A percentile compares a stretch with the other conserved stretches of the same genome.
These are phyloP conservation scores for Portunus trituberculatus DNA, from an alignment of 1,140 invertebrate species.

Conservation along the genomic window DNA sequence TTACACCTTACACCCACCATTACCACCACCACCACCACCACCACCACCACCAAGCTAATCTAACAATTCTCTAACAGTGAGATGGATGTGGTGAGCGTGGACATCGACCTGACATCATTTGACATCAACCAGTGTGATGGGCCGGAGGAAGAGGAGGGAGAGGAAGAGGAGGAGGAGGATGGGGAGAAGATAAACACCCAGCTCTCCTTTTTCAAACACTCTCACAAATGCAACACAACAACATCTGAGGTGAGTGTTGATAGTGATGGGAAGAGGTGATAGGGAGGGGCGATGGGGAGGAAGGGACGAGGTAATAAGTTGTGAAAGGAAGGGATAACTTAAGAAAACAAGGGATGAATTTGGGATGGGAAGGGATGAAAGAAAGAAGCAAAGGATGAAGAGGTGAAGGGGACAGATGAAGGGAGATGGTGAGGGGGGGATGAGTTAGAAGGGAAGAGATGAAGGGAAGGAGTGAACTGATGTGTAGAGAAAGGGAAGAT, in stretches of 20 bases:
- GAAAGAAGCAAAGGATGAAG: background rate
- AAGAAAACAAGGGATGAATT: background rate
- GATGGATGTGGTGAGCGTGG: slow-evolving; percentile 39
- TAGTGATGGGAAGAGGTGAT: background rate
- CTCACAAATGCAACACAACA: slow-evolving; percentile 63
- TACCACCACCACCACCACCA: background rate
- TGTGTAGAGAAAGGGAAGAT: too few species aligned
- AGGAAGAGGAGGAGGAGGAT: background rate
- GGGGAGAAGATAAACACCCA: background rate
- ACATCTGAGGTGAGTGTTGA: slow-evolving; percentile 53
- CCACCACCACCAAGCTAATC: background rate
- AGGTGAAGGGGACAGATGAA: background rate
- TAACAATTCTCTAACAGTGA: slow-evolving; percentile 14
- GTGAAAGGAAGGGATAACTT: background rate
- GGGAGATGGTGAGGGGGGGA: too few species aligned
- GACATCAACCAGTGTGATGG: slow-evolving; percentile 68
- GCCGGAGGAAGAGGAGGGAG: background rate
- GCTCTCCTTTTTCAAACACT: slow-evolving; percentile 52
- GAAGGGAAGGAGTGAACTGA: background rate
- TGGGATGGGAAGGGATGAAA: background rate
- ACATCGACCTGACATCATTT: slow-evolving; percentile 56
- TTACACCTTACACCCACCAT: background rate
- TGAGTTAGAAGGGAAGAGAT: background rate
- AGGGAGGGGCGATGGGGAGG: background rate
- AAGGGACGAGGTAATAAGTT: background rate